Base-by-base conservation (phyloP, 2,797 vertebrate genomes). In the Pangasius mekongensis region DNA sequence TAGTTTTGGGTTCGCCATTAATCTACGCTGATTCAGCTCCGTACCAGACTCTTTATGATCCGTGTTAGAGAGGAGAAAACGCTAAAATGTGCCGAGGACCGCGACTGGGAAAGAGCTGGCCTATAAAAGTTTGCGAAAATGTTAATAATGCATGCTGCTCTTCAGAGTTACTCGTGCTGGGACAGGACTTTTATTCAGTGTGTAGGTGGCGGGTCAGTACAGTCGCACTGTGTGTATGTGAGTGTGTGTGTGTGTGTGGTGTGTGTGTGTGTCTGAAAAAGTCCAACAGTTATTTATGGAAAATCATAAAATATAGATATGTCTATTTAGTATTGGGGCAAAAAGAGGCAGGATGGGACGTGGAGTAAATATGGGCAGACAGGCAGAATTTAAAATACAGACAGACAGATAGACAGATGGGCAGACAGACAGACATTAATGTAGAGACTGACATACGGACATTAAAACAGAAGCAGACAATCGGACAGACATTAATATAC, bases 101-200 rank as follows among this genome's bases (percentile, higher is more conserved):
- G 1, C 3, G 60, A 49, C 81, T 20, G 62, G 6, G 56, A 82
- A 43, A 36, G 62, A 67, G 76, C 24, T 13, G 60, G 16, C 39
- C 73, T 58, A 14, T 33, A 33, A 84, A 39, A 67, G 36, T 80
- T 54, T 58, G 3, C 27, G 11, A 67, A 33, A 58, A 60, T n/a
- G 62, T 85, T 85, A 85, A 88, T 88, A 85, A 88, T 71, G 49
- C 22, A 88, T 71, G 39, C 20, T 47, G 69, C 56, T 78, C 33
- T 83, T 76, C 82, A 54, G 52, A 83, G 54, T 33, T 67, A 80
- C 74, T 85, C 4, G 11, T 78, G 49, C 62, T 78, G 82, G 71
- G 49, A 78, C 60, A 78, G 16, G 27, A 77, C 73, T 85, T 76
- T 43, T 49, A 80, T 71, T 88, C 24, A 80, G 36, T 49, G 62